Base-by-base conservation (phyloP, 2,888 invertebrate species). In the Argyresthia albistria region DNA sequence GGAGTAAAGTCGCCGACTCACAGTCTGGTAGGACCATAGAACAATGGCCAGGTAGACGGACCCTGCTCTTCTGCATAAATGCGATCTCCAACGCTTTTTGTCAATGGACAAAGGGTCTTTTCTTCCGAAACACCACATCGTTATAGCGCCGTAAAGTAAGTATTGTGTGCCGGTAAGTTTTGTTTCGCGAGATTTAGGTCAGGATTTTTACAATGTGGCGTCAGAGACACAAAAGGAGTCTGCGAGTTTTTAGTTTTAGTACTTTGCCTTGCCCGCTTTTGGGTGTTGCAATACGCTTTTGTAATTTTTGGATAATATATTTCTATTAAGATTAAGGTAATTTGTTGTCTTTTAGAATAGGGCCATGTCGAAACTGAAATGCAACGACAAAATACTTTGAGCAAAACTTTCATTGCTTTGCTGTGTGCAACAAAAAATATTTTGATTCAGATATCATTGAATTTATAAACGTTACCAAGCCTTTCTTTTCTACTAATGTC, bases 91-190 rank as follows among this genome's bases (percentile, higher is more conserved):
- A 75, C 66, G 76, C 76, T 83, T 83, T 84, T 84, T 83, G 83
- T 84, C 79, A 80, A 81, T 81, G 82, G 70, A 86, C 83, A 86
- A 86, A 81, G 77, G 80, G 69, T 66, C 82, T 78, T 79, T 84
- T 87, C 83, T 83, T 79, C 76, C 79, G 81, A 80, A 81, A 81
- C 82, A 83, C 83, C 84, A 83, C 84, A 81, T 86, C 86, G 86
- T 86, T 84, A 87, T 81, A 70, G 78, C 76, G 69, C 80, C 80
- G 76, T 84, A 84, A 87, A 87, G 74, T 76, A 79, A 74, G 76
- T 77, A 83, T 83, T 84, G 84, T 82, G 70, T 67, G 35, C 36
- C 43, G 12, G 61, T 66, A 65, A 75, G 76, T 81, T 81, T 84
- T 81, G 82, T 86, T 84, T 82, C 73, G 80, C 75, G 66, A 76